Conservation (phyloP, 2,797 vertebrate species). For the Microctenopoma lineatum region DNA sequence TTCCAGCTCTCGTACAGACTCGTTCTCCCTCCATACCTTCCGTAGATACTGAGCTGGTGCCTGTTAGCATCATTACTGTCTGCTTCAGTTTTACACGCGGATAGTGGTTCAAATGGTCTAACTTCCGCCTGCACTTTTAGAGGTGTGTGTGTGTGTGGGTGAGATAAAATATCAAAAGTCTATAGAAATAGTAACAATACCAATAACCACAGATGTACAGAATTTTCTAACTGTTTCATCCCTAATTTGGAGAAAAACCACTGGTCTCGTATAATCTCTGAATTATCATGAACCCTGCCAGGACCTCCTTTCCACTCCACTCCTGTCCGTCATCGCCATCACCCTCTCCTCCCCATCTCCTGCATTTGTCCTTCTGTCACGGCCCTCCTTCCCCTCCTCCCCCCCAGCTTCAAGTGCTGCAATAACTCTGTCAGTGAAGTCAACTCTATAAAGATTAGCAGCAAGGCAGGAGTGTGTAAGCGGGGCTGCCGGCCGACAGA, state of each 20-base stretch:
- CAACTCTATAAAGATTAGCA: conserved; percentile 80
- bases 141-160: too few relatives aligned
- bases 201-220: too few relatives aligned
- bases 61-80: too few relatives aligned
- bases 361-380: conserved; percentile 59
- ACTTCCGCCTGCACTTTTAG: too few relatives aligned
- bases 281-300: conserved; percentile 24
- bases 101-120: too few relatives aligned
- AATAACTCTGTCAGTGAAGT: conserved; percentile 77
- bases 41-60: too few relatives aligned
- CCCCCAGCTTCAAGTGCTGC: conserved; percentile 63
- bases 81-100: too few relatives aligned
- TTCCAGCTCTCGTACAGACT: too few relatives aligned
- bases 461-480: conserved; percentile 73
- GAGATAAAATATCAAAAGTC: too few relatives aligned
- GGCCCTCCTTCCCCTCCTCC: conserved; percentile 52
- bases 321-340: conserved; percentile 43
- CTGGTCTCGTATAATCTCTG: conserved; percentile 10
- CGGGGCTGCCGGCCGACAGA: conserved; percentile 70
- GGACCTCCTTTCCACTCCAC: conserved; percentile 31
- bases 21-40: too few relatives aligned
- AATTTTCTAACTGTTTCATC: too few relatives aligned
- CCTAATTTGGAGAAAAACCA: conserved; percentile 3
- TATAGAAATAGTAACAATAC: too few relatives aligned
- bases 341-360: conserved; percentile 38